Percentiles rank a stretch among this genome's conserved stretches.
phyloP scores from a whole-genome alignment of 1,140 invertebrate species.

The Helicoverpa zea region DNA sequence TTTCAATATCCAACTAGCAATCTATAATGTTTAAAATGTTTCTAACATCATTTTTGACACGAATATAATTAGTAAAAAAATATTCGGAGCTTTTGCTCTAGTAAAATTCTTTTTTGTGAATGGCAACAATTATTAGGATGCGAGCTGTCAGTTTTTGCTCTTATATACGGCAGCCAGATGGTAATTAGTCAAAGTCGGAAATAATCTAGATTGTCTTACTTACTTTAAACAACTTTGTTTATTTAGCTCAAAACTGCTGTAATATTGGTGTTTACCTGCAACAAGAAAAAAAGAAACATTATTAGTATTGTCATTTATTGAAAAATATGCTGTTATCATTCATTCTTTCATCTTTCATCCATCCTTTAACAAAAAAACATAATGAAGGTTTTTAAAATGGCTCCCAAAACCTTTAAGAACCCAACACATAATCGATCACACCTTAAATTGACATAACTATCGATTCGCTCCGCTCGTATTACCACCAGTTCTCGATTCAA shows the following conservation, averaged over 20 bases:
- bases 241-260: background rate
- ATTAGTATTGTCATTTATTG: no score
- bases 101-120: background rate
- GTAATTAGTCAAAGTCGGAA: slow-evolving; percentile 22
- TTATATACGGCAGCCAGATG: background rate
- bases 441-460: slow-evolving; percentile 11
- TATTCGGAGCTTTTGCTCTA: background rate
- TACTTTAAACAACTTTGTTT: slow-evolving; percentile 3
- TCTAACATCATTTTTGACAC: background rate
- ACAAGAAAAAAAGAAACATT: slow-evolving; percentile 18
- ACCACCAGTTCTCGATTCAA: slow-evolving; percentile 14
- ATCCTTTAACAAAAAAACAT: no score
- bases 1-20: slow-evolving; percentile 1
- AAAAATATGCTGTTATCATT: no score
- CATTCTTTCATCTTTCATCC: no score
- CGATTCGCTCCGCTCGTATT: slow-evolving; percentile 19
- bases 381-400: no score
- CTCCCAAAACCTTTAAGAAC: background rate
- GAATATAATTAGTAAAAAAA: background rate
- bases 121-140: background rate
- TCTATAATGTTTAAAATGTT: slow-evolving; percentile 3
- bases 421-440: slow-evolving; percentile 8
- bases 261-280: slow-evolving; percentile 40
- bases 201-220: background rate
- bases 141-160: slow-evolving; percentile 4